Evolutionary conservation across 2,797 vertebrate species (phyloP), one percentile per base, ranked within the genome.

Genomic region (Sternarchorhynchus goeldii): DNA sequence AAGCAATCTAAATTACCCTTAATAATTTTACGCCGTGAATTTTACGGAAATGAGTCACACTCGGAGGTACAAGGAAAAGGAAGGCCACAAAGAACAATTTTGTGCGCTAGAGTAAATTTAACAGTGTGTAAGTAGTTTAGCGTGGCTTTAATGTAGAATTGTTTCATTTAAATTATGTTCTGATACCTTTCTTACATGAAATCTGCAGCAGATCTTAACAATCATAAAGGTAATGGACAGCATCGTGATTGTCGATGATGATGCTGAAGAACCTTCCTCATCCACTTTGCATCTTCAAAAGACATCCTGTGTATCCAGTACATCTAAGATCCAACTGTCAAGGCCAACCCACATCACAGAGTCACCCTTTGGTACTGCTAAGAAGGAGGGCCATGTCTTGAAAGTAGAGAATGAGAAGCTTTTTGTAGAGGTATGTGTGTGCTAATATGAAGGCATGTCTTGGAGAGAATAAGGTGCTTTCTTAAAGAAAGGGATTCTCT

Each of bases 201-300:
- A 45, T 76, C 32, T 34, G 12, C 50, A 74, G 70, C 62, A 60
- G 53, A 39, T 50, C 14, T 66, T 57, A 50, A 50, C 17, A 1
- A 3, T 86, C 79, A 81, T 86, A 82, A 85, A 77, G 0, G 84
- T 91, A 87, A 90, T 90, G 60, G 92, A 93, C 68, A 89, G 88
- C 77, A 93, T 94, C 71, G 91, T 94, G 29, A 88, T 94, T 50
- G 88, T 94, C 0, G 92, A 92, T 67, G 91, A 92, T 17, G 92
- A 91, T 0, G 76, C 71, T 4, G 86, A 90, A 76, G 88, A 77
- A 1, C 79, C 88, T 6, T 83, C 88, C 20, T 78, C 74, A 5
- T 86, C 91, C 36, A 67, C 85, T 0, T 81, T 85, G 25, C 41
- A 62, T 69, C 29, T 41, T 73, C 41, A 18, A 31, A 62, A 5